Percentiles rank a stretch among this genome's conserved stretches.
Conservation (phyloP, 1,140 invertebrate species). For the Pachyrhynchus sulphureomaculatus region DNA sequence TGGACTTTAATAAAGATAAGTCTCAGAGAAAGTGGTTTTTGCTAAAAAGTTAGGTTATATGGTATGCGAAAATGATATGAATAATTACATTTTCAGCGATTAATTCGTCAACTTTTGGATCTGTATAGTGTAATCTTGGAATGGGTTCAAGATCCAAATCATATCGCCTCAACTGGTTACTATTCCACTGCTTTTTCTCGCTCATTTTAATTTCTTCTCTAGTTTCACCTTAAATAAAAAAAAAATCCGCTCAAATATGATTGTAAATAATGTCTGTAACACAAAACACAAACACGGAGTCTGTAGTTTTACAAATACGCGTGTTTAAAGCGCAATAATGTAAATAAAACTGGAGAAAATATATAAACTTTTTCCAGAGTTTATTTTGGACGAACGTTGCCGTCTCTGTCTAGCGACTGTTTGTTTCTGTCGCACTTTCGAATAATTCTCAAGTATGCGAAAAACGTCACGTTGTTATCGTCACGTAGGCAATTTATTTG, state of each 20-base stretch:
- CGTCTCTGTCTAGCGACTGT: neutral
- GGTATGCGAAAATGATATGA: neutral
- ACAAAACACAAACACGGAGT: no score
- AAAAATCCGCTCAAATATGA: neutral
- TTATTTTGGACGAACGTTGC: neutral
- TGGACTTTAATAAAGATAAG: no score
- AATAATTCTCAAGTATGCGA: neutral
- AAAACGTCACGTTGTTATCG: conserved; percentile 15
- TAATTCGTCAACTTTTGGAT: conserved; percentile 49
- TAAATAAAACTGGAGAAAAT: neutral
- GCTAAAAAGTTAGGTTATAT: conserved; percentile 24
- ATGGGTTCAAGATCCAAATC: conserved; percentile 50
- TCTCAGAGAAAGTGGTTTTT: conserved; percentile 5
- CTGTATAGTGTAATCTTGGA: conserved; percentile 46
- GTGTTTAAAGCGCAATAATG: neutral
- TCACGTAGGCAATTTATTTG: conserved; percentile 9
- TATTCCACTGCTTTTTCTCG: conserved; percentile 39
- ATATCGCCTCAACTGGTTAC: conserved; percentile 49
- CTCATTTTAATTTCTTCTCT: neutral
- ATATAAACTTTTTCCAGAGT: neutral
- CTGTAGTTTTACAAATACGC: neutral
- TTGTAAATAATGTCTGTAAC: neutral
- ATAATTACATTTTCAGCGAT: conserved; percentile 49
- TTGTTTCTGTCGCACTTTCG: neutral
- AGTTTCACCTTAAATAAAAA: neutral